phyloP scores from a whole-genome alignment of 64 coral and sea anemone species.

The Exaiptasia diaphana region DNA sequence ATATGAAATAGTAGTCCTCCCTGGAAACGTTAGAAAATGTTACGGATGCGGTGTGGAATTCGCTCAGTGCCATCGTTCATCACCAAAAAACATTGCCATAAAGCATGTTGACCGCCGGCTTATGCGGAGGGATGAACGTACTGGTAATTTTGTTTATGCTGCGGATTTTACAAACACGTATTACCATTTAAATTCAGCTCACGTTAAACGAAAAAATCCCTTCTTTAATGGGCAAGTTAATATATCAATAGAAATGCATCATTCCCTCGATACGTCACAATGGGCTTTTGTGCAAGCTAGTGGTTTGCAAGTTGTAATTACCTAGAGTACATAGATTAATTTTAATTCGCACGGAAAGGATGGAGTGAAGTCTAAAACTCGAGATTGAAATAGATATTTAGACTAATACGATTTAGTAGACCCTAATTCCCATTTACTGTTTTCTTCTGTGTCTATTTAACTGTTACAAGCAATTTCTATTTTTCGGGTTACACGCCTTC shows the following conservation, averaged over 20 bases:
- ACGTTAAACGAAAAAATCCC: background rate
- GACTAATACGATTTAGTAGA: no score
- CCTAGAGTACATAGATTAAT: background rate
- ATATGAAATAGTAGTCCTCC: background rate
- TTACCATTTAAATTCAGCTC: background rate
- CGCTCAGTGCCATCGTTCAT: background rate
- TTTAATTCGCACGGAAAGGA: no score
- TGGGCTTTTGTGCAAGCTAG: background rate
- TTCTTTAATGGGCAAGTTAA: background rate
- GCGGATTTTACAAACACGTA: constrained; percentile 3
- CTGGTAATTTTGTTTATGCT: background rate
- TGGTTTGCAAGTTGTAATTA: background rate
- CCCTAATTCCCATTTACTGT: no score
- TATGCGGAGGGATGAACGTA: background rate
- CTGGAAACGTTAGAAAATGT: constrained; percentile 17
- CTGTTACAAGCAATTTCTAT: no score
- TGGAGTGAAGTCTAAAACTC: no score
- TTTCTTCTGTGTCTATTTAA: no score
- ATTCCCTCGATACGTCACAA: background rate
- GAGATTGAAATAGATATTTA: no score
- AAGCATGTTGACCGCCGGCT: constrained; percentile 22
- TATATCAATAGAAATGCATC: background rate
- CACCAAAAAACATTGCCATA: background rate
- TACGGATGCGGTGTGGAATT: constrained; percentile 1
- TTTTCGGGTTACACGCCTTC: no score